Evolutionary conservation across 30 jellyfish, hydroid and myxozoan species (phyloP).

Genomic region (Catostylus mosaicus): DNA sequence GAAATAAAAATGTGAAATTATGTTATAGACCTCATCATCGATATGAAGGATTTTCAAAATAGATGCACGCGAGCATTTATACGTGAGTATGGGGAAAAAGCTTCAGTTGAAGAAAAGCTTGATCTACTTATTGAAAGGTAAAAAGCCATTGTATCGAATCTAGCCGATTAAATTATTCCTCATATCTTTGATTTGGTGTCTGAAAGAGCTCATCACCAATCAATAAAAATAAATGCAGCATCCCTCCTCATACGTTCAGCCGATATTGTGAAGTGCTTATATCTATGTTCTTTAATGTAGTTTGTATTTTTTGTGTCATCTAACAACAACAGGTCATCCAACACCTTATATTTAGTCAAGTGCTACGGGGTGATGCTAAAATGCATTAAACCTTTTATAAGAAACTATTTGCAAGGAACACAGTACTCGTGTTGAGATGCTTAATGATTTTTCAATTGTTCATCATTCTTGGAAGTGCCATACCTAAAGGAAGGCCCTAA

Average conservation of each 20-base stretch:
- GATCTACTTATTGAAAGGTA: slow-evolving; percentile 16
- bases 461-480: too few species aligned
- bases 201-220: background rate
- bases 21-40: background rate
- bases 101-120: background rate
- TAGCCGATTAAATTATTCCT: too few species aligned
- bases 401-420: too few species aligned
- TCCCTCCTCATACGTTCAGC: background rate
- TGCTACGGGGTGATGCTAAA: too few species aligned
- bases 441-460: too few species aligned
- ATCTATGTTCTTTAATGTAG: background rate
- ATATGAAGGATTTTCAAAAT: slow-evolving; percentile 19
- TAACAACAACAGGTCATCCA: too few species aligned
- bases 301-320: background rate
- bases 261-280: background rate
- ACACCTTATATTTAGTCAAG: too few species aligned
- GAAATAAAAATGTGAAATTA: background rate
- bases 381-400: too few species aligned
- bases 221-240: background rate
- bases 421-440: too few species aligned
- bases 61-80: slow-evolving; percentile 29
- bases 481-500: too few species aligned
- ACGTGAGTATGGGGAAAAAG: slow-evolving; percentile 11
- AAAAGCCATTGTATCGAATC: too few species aligned
- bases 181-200: background rate